Base-by-base conservation (phyloP, 2,113 vertebrate genomes). In the Macheiramphus alcinus region DNA sequence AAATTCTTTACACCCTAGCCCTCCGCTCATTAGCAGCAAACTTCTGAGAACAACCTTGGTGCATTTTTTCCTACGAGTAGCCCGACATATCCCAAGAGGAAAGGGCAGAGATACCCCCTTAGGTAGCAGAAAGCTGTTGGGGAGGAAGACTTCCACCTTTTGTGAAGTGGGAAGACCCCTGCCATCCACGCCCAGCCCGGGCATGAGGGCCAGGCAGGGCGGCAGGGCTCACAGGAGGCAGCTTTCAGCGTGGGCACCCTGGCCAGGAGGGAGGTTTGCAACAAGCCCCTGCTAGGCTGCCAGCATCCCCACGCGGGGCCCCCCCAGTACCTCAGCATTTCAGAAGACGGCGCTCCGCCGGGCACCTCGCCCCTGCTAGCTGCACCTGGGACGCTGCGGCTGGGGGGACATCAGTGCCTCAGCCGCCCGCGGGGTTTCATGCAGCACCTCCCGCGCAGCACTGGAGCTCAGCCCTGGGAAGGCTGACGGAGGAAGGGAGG, bases 381-480 rank as follows among this genome's bases (percentile, higher is more conserved):
- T 61, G n/a, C n/a, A n/a, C n/a, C n/a, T n/a, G n/a, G n/a, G n/a
- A n/a, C n/a, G 25, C 14, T 61, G 11, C 18, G 23, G 20, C 31
- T 27, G 23, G 7, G 27, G 27, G 27, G 56, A 29, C 32, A 61
- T 6, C 36, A 9, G 22, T 17, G 13, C n/a, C 58, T 16, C 11
- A 78, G 68, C 10, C 14, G 3, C 48, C 27, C 10, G 1, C 0
- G 0, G 14, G 25, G 19, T 4, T 14, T 79, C 31, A 1, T 0
- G 5, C 8, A 31, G 20, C 12, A 5, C 13, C 50, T 74, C 15
- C 65, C 23, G 45, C 56, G 11, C 14, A 38, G 26, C 52, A 11
- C 52, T 15, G 52, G 34, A 71, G 43, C 34, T 79, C 85, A 47
- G 32, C 0, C 0, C 27, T 67, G 20, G 3, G 43, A 10, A 83